Conservation (phyloP, 23 tunicate genomes). For the Trididemnum clinides region DNA sequence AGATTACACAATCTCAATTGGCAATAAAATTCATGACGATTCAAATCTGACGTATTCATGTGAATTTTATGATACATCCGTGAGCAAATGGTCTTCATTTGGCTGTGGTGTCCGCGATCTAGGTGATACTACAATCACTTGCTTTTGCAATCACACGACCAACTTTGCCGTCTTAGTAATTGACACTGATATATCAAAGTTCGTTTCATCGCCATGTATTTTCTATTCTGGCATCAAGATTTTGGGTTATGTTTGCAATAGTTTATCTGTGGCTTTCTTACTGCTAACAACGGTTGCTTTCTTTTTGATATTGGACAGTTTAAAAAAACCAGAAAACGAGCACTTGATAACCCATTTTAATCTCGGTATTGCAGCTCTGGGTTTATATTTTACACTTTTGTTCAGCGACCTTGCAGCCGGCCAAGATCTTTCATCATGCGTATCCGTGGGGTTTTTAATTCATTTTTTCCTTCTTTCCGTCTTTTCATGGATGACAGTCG, state of each 20-base stretch:
- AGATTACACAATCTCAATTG: neutral
- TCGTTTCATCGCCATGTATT: neutral
- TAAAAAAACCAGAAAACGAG: neutral
- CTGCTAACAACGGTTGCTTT: neutral
- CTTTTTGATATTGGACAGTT: neutral
- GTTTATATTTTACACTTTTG: neutral
- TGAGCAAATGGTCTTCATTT: neutral
- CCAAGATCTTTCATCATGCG: neutral
- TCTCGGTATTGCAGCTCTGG: constrained; percentile 38
- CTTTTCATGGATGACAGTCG: constrained; percentile 50
- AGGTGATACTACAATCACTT: neutral
- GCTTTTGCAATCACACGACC: constrained; percentile 53
- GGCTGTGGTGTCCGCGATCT: constrained; percentile 5
- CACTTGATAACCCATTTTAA: constrained; percentile 5
- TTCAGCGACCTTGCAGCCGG: constrained; percentile 22
- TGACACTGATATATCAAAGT: neutral
- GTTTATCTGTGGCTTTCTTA: constrained; percentile 24
- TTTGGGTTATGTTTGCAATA: constrained; percentile 13
- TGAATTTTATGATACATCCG: constrained; percentile 11
- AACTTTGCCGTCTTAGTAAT: constrained; percentile 37
- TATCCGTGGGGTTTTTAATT: neutral
- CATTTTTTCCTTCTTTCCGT: constrained; percentile 37
- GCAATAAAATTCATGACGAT: neutral
- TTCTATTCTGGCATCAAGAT: neutral
- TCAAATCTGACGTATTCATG: neutral